Evolutionary conservation across 2,113 vertebrate genomes (phyloP).

Genomic region (Podarcis cretensis): DNA sequence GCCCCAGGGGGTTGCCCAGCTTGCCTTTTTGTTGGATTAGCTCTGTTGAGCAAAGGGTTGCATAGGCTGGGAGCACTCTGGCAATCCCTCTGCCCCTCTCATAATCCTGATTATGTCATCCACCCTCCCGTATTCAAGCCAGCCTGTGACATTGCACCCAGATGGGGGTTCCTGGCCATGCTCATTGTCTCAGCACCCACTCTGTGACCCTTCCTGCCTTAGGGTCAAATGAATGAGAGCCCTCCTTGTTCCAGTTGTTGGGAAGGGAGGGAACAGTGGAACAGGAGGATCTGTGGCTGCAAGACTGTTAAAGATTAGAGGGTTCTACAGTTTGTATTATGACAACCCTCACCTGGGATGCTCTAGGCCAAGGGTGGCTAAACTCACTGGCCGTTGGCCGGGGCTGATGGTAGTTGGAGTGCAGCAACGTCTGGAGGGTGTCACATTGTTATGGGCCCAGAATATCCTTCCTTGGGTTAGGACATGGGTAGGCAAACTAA

Average conservation of each 20-base stretch:
- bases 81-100: neutral
- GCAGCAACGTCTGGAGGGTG: too few relatives aligned
- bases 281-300: neutral
- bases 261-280: neutral
- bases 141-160: too few relatives aligned
- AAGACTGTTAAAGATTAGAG: neutral
- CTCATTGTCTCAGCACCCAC: neutral
- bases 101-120: neutral
- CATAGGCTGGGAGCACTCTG: neutral
- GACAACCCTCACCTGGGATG: neutral
- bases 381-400: too few relatives aligned
- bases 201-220: neutral
- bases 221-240: neutral
- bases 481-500: too few relatives aligned
- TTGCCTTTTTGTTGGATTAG: neutral
- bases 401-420: too few relatives aligned
- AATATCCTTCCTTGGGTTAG: too few relatives aligned
- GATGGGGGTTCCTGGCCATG: neutral
- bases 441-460: too few relatives aligned
- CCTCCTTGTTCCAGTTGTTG: neutral
- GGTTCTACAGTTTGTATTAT: neutral
- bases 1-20: too few relatives aligned
- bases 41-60: neutral
- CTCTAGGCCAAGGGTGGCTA: too few relatives aligned
- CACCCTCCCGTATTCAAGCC: neutral